Evolutionary conservation across 2,113 vertebrate species (phyloP), one percentile per base, ranked within the genome.

Genomic region (Mobula birostris): DNA sequence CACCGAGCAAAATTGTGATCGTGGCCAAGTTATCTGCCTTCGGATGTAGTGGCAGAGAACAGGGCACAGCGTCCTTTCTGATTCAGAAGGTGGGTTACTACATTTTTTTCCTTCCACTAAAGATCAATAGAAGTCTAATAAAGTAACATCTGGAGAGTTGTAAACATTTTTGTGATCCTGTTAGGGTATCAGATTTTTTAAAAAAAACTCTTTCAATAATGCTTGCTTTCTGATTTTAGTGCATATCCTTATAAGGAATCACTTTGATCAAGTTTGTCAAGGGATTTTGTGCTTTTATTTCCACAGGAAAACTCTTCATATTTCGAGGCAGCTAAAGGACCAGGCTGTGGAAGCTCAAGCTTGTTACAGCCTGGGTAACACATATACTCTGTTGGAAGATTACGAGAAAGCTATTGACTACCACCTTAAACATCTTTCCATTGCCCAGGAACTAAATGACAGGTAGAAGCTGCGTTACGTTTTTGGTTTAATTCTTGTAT

Each of bases 331-430:
- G 95, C 97, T 99, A 94, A 97, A 98, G 95, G 99, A 99, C 95
- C 98, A 98, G 96, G 98, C 98, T 1, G 98, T 99, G 95, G 99
- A 99, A 96, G 99, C 99, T 0, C 99, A 99, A 96, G 98, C 99
- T 0, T 99, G 99, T 95, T 99, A 99, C 96, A 99, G 99, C 92
- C 97, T 99, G 77, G 99, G 99, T 63, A 99, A 99, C 96, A 99
- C 99, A 0, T 98, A 98, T 96, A 99, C 98, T 0, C 96, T 99
- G 91, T 96, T 99, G 91, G 98, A 98, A 94, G 98, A 99, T 96
- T 98, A 98, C 0, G 98, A 98, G 32, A 97, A 96, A 0, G 98
- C 99, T 0, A 97, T 99, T 0, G 98, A 99, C 82, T 98, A 98
- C 95, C 98, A 99, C 95, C 97, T 99, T 1, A 98, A 98, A 94